phyloP scores from a whole-genome alignment of 2,113 vertebrate species.

The Rhea pennata region DNA sequence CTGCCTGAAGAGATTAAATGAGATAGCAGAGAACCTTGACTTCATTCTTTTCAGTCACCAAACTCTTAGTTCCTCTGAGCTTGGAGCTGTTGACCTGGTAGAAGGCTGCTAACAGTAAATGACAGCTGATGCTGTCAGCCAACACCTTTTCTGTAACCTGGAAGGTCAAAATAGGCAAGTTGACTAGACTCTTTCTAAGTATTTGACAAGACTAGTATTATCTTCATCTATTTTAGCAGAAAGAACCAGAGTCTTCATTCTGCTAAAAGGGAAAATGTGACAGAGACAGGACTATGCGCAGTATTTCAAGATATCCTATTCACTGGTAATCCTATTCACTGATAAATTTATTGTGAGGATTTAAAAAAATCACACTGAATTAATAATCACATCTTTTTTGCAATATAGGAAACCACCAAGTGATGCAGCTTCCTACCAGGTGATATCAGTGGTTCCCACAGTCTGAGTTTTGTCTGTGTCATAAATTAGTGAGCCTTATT shows the following conservation, averaged over 20 bases:
- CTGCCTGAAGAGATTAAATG: neutral
- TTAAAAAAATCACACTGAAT: neutral
- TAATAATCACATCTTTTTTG: neutral
- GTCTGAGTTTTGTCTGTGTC: neutral
- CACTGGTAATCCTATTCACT: neutral
- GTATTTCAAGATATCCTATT: neutral
- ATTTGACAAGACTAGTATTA: neutral
- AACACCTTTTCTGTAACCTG: conserved; percentile 9
- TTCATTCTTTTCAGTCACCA: neutral
- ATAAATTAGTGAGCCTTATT: neutral
- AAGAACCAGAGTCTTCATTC: neutral
- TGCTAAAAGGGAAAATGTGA: neutral
- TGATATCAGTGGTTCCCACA: neutral
- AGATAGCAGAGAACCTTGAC: neutral
- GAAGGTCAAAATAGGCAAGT: neutral
- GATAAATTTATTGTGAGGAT: neutral
- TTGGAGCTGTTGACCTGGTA: neutral
- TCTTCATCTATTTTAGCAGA: neutral
- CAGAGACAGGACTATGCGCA: neutral
- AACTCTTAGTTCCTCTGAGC: neutral
- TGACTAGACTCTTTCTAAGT: neutral
- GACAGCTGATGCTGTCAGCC: conserved; percentile 26
- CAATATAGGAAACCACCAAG: neutral
- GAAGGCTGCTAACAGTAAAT: conserved; percentile 6
- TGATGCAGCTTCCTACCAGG: neutral